These are phyloP conservation scores for Neoaliturus tenellus DNA, from an alignment of 2,888 invertebrate species.

Conservation along the genomic window DNA sequence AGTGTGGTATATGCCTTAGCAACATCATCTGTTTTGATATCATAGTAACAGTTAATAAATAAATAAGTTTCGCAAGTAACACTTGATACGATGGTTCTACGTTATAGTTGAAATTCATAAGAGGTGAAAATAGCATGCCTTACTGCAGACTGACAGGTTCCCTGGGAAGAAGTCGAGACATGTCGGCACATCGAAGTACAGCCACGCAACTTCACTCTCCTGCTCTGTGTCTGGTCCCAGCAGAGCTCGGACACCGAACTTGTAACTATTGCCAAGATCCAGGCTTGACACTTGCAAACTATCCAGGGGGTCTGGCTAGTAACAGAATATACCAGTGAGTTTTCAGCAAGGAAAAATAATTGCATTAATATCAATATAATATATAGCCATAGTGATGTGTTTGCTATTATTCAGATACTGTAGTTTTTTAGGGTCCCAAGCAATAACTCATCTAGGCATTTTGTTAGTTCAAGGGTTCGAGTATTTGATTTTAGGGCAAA, in stretches of 20 bases:
- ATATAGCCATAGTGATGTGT: too few relatives aligned
- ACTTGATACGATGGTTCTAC: too few relatives aligned
- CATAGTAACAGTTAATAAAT: too few relatives aligned
- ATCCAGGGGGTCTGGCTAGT: background rate
- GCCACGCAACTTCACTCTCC: background rate
- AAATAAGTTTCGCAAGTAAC: too few relatives aligned
- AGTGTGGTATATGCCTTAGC: too few relatives aligned
- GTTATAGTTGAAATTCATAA: too few relatives aligned
- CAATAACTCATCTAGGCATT: too few relatives aligned
- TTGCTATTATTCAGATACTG: too few relatives aligned
- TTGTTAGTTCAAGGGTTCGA: too few relatives aligned
- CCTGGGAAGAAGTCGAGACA: conserved; percentile 22
- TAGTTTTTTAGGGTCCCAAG: too few relatives aligned
- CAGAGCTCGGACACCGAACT: background rate
- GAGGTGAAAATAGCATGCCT: background rate
- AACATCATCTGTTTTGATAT: too few relatives aligned
- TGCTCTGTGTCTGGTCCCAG: background rate
- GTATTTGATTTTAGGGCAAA: too few relatives aligned
- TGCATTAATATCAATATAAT: background rate
- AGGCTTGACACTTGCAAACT: background rate
- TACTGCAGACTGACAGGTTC: conserved; percentile 48
- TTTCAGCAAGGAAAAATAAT: background rate
- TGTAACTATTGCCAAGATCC: conserved; percentile 1
- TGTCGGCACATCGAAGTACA: background rate
- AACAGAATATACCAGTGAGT: background rate